Evolutionary conservation across 92 coral and sea anemone genomes (phyloP).

Genomic region (Parazoanthus atlanticus): DNA sequence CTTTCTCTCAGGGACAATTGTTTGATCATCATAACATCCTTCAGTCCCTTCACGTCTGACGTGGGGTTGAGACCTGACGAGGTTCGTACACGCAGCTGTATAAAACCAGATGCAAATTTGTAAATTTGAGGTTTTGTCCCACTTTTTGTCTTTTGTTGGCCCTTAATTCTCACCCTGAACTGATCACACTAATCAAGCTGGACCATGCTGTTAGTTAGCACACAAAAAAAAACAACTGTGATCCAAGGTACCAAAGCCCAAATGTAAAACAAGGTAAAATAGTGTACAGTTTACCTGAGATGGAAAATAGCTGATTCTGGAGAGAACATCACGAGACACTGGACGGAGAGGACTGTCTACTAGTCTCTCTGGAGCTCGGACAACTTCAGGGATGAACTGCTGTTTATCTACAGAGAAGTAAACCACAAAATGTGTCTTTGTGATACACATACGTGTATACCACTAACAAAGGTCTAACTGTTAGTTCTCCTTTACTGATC

Average conservation of each 20-base stretch:
- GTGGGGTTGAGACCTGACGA: conserved; percentile 73
- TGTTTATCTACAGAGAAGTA: conserved; percentile 62
- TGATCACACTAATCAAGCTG: no score
- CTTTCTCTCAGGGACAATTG: conserved; percentile 84
- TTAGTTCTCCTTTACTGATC: no score
- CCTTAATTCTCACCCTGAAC: no score
- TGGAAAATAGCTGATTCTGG: conserved; percentile 80
- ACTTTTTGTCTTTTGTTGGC: no score
- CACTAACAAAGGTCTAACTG: no score
- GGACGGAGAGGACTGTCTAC: conserved; percentile 87
- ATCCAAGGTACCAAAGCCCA: background rate
- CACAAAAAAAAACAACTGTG: no score
- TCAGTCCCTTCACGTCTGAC: conserved; percentile 82
- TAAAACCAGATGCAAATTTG: background rate
- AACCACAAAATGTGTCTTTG: background rate
- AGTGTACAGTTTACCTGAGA: conserved; percentile 63
- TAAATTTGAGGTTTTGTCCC: no score
- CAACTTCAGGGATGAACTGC: conserved; percentile 77
- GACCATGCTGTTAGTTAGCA: background rate
- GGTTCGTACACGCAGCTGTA: conserved; percentile 78
- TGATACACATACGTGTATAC: no score
- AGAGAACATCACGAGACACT: conserved; percentile 80
- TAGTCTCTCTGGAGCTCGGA: conserved; percentile 70
- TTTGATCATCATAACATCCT: conserved; percentile 85
- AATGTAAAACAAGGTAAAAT: background rate